Evolutionary conservation across 2,797 vertebrate genomes (phyloP), one percentile per base, ranked within the genome.

Genomic region (Rhadinocentrus ornatus): DNA sequence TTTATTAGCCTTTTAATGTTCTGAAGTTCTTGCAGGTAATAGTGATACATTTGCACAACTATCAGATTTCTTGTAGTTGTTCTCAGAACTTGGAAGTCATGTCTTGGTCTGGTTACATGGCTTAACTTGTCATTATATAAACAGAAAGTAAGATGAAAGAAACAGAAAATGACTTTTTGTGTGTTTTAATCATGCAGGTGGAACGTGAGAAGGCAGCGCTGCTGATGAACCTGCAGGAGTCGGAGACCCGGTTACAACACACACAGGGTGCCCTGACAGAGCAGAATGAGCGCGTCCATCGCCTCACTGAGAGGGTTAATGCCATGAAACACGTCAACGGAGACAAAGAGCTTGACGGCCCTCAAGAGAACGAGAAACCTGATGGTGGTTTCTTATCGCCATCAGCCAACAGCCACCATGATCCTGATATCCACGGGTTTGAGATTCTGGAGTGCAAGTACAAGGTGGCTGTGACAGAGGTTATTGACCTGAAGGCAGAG

Each of bases 391-490:
- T 87, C 86, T 93, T 35, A 88, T 81, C 86, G 0, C 85, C 88
- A 0, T 83, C 84, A 0, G 48, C 91, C 0, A 95, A 96, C 27
- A 95, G 95, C 80, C 91, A 93, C 31, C 93, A 93, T 0, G 95
- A 98, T 68, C 93, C 95, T 0, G 96, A 97, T 62, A 95, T 96
- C 86, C 96, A 96, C 9, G 98, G 97, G 48, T 93, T 99, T 15
- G 96, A 99, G 93, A 95, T 97, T 75, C 94, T 99, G 22, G 97
- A 99, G 84, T 98, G 97, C 89, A 97, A 98, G 89, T 99, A 99
- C 88, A 96, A 96, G 92, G 97, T 99, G 73, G 98, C 98, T 0
- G 96, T 99, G 69, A 98, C 96, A 0, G 98, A 99, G 86, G 97
- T 99, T 76, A 99, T 99, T 26, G 97, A 98, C 86, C 94, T 99